A percentile compares a stretch with the other conserved stretches of the same genome.
Evolutionary conservation across 2,888 invertebrate species (phyloP).

Genomic region (Eupelmus urozonus): DNA sequence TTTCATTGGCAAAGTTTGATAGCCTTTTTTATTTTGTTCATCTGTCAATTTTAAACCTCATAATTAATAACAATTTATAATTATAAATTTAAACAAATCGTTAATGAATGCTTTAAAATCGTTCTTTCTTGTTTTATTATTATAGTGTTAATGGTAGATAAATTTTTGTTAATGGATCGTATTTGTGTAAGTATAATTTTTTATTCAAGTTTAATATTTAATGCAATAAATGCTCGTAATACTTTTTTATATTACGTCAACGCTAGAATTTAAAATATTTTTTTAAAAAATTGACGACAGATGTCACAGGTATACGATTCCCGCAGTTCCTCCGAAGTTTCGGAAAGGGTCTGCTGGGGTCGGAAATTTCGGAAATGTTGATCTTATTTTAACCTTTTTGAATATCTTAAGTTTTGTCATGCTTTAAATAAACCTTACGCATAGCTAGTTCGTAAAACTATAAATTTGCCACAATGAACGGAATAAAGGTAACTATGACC

Average conservation of each 20-base stretch:
- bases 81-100: neutral
- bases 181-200: slow-evolving; percentile 29
- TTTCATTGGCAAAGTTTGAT: slow-evolving; percentile 10
- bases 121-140: neutral
- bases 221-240: neutral
- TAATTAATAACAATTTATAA: slow-evolving; percentile 23
- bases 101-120: neutral
- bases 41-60: neutral
- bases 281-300: slow-evolving; percentile 33
- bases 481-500: slow-evolving; percentile 52
- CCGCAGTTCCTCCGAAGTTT: slow-evolving; percentile 32
- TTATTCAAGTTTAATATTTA: slow-evolving; percentile 2
- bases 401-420: slow-evolving; percentile 25
- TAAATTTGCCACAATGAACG: slow-evolving; percentile 43
- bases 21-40: neutral
- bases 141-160: neutral
- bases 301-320: slow-evolving; percentile 41
- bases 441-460: neutral
- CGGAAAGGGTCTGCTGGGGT: slow-evolving; percentile 13
- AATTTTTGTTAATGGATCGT: neutral
- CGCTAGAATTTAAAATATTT: slow-evolving; percentile 8
- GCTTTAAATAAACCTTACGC: slow-evolving; percentile 12
- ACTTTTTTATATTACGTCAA: slow-evolving; percentile 5
- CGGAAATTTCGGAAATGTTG: slow-evolving; percentile 32
- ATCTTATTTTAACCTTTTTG: slow-evolving; percentile 27